Base-by-base conservation (phyloP, 1,140 invertebrate genomes). In the Pogonognathellus flavescens region DNA sequence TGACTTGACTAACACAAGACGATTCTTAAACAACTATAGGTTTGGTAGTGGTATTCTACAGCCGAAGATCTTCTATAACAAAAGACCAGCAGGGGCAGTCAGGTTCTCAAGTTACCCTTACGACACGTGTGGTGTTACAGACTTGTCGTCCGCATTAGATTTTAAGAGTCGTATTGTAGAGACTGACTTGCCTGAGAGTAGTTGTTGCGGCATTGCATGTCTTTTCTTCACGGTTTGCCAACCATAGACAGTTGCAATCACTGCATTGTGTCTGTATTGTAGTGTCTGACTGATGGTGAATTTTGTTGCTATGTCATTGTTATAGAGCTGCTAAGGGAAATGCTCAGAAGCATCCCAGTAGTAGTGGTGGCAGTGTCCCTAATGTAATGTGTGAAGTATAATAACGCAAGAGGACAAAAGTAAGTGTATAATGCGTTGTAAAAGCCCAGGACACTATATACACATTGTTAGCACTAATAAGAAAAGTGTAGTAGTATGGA, bases 21-120 rank as follows among this genome's bases (percentile, higher is more conserved):
- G 22, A 25, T 50, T 49, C 41, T 9, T n/a, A 57, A 57, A 13
- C 11, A n/a, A 13, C 53, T n/a, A 57, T 13, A 14, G 2, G n/a
- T 57, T 5, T 2, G 11, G 2, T 4, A 57, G 53, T 57, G 10
- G 53, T 3, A 41, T 57, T n/a, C 1, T 9, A 18, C 59, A 76
- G 25, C 14, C 70, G n/a, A 25, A 76, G 25, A 49, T 1, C 13
- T 13, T 9, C 11, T 62, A n/a, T n/a, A 62, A n/a, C 70, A 50
- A 76, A 76, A 76, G 70, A 76, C 70, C 70, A 76, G 70, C 70
- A 76, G 70, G 70, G 18, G 70, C 41, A 76, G 70, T 50, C 16
- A 76, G 53, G 53, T 31, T 76, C 14, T 76, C 70, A 41, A 18
- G 70, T 76, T 76, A 76, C 70, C 70, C 70, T 76, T 76, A 76